Evolutionary conservation across 2,888 invertebrate species (phyloP).

Genomic region (Hyalella azteca): DNA sequence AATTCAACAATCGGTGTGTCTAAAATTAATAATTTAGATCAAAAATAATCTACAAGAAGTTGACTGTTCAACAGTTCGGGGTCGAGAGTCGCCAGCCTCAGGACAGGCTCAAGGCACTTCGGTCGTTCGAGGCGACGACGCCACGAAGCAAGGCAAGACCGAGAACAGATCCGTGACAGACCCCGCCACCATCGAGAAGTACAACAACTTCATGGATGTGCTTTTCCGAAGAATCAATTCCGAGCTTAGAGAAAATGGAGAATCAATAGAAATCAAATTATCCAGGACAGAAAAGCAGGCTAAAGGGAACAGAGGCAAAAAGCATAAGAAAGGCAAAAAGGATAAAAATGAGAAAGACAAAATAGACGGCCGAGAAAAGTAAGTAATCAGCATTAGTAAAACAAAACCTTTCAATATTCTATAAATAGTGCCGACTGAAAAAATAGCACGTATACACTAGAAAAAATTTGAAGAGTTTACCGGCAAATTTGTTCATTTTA

Average conservation of each 20-base stretch:
- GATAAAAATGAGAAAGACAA: not conserved
- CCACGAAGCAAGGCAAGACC: not conserved
- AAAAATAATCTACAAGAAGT: not conserved
- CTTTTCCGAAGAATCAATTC: slow-evolving; percentile 13
- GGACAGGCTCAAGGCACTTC: too few species aligned
- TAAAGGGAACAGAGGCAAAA: not conserved
- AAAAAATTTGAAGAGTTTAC: too few species aligned
- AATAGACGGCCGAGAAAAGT: not conserved
- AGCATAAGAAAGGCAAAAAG: not conserved
- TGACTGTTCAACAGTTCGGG: not conserved
- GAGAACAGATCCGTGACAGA: not conserved
- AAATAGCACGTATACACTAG: too few species aligned
- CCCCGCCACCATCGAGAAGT: not conserved
- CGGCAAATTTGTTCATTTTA: too few species aligned
- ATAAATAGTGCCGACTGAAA: too few species aligned
- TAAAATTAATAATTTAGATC: not conserved
- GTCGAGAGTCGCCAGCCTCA: not conserved
- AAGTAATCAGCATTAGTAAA: too few species aligned
- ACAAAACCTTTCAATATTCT: too few species aligned
- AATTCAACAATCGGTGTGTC: not conserved
- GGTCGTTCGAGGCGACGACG: not conserved
- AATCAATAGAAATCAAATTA: not conserved
- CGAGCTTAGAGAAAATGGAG: not conserved
- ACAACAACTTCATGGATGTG: slow-evolving; percentile 28
- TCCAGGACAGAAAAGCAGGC: not conserved